Percentiles rank a stretch among this genome's conserved stretches.
phyloP scores from a whole-genome alignment of 2,888 invertebrate species.

The Acleris literana region DNA sequence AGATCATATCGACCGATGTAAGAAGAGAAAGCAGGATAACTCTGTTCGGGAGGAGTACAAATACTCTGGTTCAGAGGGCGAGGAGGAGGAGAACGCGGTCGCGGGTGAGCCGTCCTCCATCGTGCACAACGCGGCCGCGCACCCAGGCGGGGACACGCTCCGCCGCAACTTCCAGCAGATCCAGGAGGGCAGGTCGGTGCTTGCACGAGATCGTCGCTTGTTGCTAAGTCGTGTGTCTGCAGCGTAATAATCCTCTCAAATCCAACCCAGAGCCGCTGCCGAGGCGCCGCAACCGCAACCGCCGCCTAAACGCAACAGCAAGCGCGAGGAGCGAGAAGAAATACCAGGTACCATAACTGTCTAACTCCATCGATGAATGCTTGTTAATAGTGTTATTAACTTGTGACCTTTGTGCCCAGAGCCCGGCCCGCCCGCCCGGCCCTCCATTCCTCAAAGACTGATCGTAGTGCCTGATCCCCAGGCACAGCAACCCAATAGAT shows the following conservation, averaged over 20 bases:
- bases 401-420: constrained; percentile 76
- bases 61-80: constrained; percentile 98
- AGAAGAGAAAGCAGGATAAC: constrained; percentile 96
- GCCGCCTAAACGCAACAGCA: constrained; percentile 84
- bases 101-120: constrained; percentile 98
- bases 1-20: constrained; percentile 98
- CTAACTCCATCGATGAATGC: constrained; percentile 38
- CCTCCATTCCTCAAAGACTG: constrained; percentile 94
- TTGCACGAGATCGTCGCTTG: constrained; percentile 1
- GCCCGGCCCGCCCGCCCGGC: constrained; percentile 94
- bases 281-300: constrained; percentile 85
- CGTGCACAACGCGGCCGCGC: constrained; percentile 90
- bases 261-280: constrained; percentile 84
- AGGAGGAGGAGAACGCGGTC: constrained; percentile 95
- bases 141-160: constrained; percentile 94
- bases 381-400: constrained; percentile 12
- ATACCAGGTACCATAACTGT: constrained; percentile 74
- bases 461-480: constrained; percentile 96
- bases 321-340: constrained; percentile 84
- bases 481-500: constrained; percentile 87
- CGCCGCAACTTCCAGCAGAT: constrained; percentile 99
- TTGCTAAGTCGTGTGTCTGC: constrained; percentile 21
- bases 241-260: constrained; percentile 41
- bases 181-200: constrained; percentile 87
- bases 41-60: constrained; percentile 88